Conservation (phyloP, 2,113 vertebrate genomes). For the Austrofundulus limnaeus region DNA sequence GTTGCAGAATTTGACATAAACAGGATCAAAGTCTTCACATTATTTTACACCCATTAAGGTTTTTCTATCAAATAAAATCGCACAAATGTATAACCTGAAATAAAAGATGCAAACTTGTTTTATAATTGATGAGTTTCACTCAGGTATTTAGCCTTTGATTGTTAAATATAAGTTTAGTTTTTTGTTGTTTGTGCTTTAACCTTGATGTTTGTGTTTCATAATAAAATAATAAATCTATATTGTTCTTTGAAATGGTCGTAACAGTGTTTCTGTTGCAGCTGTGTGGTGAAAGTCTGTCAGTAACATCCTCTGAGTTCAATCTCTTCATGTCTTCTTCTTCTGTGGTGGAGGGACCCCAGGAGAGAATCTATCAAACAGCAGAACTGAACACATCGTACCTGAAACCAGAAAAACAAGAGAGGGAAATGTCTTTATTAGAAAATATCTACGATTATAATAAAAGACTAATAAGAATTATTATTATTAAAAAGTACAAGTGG, state of each 20-base stretch:
- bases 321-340: conserved; percentile 64
- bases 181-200: conserved; percentile 20
- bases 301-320: neutral
- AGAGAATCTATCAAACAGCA: conserved; percentile 68
- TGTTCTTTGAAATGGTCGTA: conserved; percentile 12
- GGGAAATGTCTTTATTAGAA: too few relatives aligned
- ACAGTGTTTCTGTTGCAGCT: neutral
- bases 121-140: too few relatives aligned
- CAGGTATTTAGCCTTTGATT: too few relatives aligned
- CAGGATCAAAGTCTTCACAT: too few relatives aligned
- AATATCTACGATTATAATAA: too few relatives aligned
- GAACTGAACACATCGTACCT: conserved; percentile 56
- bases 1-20: too few relatives aligned
- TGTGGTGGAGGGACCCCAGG: conserved; percentile 14
- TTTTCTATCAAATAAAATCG: too few relatives aligned
- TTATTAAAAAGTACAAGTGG: too few relatives aligned
- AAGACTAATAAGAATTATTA: too few relatives aligned
- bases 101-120: too few relatives aligned
- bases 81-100: too few relatives aligned
- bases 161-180: neutral
- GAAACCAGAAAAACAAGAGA: neutral
- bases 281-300: neutral
- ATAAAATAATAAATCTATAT: neutral
- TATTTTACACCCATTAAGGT: too few relatives aligned
- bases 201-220: neutral